These are phyloP conservation scores for Anagyrus pseudococci DNA, from an alignment of 2,888 invertebrate genomes.

Conservation along the genomic window DNA sequence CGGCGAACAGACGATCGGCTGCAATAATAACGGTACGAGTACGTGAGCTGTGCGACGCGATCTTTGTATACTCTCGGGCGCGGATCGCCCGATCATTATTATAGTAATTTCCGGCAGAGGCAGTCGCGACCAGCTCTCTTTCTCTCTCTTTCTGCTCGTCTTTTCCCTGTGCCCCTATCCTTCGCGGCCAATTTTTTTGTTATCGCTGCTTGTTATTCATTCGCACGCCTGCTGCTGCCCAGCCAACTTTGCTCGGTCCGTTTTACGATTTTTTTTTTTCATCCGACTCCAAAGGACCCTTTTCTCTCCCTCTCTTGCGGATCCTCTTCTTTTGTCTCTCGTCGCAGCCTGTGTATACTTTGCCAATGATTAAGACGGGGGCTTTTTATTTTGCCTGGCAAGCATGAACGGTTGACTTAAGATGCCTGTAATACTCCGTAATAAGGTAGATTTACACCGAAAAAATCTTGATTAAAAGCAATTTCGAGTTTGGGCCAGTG, in stretches of 20 bases:
- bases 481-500: too few species aligned
- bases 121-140: constrained; percentile 1
- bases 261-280: neutral
- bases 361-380: constrained; percentile 9
- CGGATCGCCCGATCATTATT: constrained; percentile 21
- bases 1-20: too few species aligned
- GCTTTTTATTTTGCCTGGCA: neutral
- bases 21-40: neutral
- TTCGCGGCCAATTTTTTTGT: constrained; percentile 6
- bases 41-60: neutral
- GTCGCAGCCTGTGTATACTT: neutral
- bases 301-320: neutral
- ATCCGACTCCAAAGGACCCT: neutral
- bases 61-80: neutral
- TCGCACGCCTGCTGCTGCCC: constrained; percentile 5
- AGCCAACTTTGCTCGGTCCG: constrained; percentile 23
- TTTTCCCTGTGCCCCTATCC: too few species aligned
- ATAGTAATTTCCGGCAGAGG: constrained; percentile 35
- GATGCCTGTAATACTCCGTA: too few species aligned
- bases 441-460: too few species aligned
- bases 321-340: constrained; percentile 1
- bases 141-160: too few species aligned
- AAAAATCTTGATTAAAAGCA: too few species aligned
- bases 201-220: constrained; percentile 31
- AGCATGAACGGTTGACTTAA: too few species aligned